phyloP scores from a whole-genome alignment of 1,140 invertebrate species.

The Adelges cooleyi region DNA sequence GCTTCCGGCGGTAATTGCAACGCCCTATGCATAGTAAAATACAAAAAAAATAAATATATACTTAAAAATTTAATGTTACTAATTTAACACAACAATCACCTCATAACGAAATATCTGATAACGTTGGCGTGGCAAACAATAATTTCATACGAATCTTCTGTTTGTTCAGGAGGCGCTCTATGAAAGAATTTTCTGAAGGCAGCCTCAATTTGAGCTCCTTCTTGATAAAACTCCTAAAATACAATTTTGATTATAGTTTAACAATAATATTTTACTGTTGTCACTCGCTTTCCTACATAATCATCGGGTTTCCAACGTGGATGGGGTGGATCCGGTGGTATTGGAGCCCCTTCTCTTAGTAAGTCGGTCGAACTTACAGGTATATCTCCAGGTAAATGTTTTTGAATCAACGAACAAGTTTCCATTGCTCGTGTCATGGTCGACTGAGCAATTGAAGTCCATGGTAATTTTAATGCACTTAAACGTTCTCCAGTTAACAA shows the following conservation, averaged over 20 bases:
- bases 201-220: constrained; percentile 91
- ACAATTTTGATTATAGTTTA: background rate
- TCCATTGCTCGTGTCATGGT: constrained; percentile 75
- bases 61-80: background rate
- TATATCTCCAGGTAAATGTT: constrained; percentile 35
- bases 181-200: constrained; percentile 91
- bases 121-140: constrained; percentile 98
- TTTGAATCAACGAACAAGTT: constrained; percentile 34
- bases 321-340: constrained; percentile 84
- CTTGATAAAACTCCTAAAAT: constrained; percentile 77
- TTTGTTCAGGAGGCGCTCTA: constrained; percentile 67
- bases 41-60: too few species aligned
- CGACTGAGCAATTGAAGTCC: constrained; percentile 66
- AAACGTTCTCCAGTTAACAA: constrained; percentile 65
- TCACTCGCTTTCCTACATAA: constrained; percentile 47
- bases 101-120: constrained; percentile 93
- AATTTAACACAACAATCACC: too few species aligned
- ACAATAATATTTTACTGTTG: background rate
- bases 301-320: constrained; percentile 73
- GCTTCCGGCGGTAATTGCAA: constrained; percentile 95
- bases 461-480: constrained; percentile 62
- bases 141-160: constrained; percentile 76
- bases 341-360: constrained; percentile 87
- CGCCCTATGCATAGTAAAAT: constrained; percentile 58
- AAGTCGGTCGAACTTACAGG: constrained; percentile 55